Percentiles rank a stretch among this genome's conserved stretches.
Conservation (phyloP, 2,888 invertebrate genomes). For the Noctua janthina region DNA sequence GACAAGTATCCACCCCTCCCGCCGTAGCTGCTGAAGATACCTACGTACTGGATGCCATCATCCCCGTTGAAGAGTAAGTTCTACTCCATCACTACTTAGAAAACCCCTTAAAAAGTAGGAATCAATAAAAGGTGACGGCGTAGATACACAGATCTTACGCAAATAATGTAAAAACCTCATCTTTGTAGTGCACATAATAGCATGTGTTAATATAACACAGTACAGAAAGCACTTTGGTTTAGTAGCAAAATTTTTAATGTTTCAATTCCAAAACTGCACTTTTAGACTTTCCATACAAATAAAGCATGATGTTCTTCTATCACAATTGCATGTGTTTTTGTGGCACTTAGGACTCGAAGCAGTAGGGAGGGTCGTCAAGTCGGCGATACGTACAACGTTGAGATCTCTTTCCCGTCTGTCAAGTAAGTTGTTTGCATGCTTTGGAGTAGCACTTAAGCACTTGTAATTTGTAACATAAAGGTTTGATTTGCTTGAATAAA, state of each 20-base stretch:
- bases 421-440: slow-evolving; percentile 93
- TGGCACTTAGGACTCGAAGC: slow-evolving; percentile 92
- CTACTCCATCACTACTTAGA: slow-evolving; percentile 14
- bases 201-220: slow-evolving; percentile 70
- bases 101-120: slow-evolving; percentile 35
- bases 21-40: slow-evolving; percentile 93
- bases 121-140: slow-evolving; percentile 71
- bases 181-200: slow-evolving; percentile 69
- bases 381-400: slow-evolving; percentile 97
- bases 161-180: slow-evolving; percentile 57
- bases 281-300: slow-evolving; percentile 65
- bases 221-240: slow-evolving; percentile 53
- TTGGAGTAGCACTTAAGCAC: slow-evolving; percentile 74
- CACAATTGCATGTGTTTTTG: slow-evolving; percentile 88
- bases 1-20: slow-evolving; percentile 90
- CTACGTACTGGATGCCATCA: slow-evolving; percentile 95
- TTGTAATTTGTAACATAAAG: slow-evolving; percentile 66
- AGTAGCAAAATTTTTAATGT: slow-evolving; percentile 53
- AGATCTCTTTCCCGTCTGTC: slow-evolving; percentile 97
- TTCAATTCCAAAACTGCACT: slow-evolving; percentile 64
- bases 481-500: slow-evolving; percentile 41
- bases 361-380: slow-evolving; percentile 95
- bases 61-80: slow-evolving; percentile 96
- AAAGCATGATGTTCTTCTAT: slow-evolving; percentile 84
- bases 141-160: slow-evolving; percentile 60